Evolutionary conservation across 2,113 vertebrate genomes (phyloP).

Genomic region (Tapirus terrestris): DNA sequence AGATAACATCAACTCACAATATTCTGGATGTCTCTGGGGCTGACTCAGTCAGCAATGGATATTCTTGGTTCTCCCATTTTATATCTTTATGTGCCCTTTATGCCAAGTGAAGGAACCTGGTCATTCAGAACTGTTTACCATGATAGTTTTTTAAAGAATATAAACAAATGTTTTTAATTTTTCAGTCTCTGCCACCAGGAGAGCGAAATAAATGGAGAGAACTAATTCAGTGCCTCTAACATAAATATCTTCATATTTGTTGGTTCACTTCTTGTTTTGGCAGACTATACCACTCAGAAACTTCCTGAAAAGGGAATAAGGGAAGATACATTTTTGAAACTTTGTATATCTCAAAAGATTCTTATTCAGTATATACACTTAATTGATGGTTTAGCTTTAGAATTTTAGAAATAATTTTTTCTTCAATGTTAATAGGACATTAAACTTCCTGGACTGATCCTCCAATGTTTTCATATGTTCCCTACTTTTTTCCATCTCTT

Average conservation of each 20-base stretch:
- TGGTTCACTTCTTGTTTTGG: background rate
- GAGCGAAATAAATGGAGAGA: constrained; percentile 21
- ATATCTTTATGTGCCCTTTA: background rate
- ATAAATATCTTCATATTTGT: constrained; percentile 1
- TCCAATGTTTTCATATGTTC: background rate
- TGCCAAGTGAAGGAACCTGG: background rate
- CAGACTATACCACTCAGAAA: background rate
- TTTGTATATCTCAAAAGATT: background rate
- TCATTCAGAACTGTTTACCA: background rate
- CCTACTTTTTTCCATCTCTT: background rate
- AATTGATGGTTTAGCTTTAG: background rate
- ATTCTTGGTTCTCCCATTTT: background rate
- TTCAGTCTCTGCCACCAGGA: background rate
- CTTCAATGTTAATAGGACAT: background rate
- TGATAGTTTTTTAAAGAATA: background rate
- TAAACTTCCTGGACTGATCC: background rate
- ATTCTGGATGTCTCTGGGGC: background rate
- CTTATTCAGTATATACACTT: background rate
- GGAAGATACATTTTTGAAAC: background rate
- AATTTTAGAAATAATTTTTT: constrained; percentile 8
- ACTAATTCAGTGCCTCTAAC: background rate
- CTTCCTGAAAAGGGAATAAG: background rate
- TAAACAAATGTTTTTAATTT: constrained; percentile 34
- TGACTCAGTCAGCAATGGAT: background rate
- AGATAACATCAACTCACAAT: background rate